phyloP scores from a whole-genome alignment of 1,140 invertebrate genomes.

The Cydia pomonella region DNA sequence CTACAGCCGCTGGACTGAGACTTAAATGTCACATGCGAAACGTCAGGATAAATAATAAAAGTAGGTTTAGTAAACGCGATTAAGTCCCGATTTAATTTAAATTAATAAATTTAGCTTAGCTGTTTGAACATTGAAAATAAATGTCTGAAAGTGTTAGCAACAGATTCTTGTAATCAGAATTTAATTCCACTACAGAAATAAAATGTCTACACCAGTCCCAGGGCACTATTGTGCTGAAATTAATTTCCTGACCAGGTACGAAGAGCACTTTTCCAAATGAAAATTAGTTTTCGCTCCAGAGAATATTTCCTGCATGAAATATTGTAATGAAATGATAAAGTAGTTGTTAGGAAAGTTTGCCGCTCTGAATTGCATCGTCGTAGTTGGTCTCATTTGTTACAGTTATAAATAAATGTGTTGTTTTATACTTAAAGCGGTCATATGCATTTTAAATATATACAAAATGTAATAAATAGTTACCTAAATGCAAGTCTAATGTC shows the following conservation, averaged over 20 bases:
- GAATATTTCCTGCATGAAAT: slow-evolving; percentile 6
- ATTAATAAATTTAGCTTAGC: no score
- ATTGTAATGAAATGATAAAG: slow-evolving; percentile 33
- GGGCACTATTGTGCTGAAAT: slow-evolving; percentile 13
- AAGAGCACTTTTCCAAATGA: slow-evolving; percentile 13
- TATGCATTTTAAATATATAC: no score
- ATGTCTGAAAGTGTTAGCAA: not conserved
- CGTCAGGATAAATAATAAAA: no score
- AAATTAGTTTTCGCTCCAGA: slow-evolving; percentile 22
- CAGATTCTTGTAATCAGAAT: not conserved
- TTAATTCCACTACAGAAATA: not conserved
- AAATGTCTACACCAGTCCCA: slow-evolving; percentile 11
- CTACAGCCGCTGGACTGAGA: no score
- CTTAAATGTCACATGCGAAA: no score
- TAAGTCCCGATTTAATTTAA: no score
- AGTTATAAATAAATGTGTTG: no score
- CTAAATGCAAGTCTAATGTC: no score
- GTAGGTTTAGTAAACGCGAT: no score
- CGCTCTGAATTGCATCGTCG: not conserved
- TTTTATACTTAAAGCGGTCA: no score
- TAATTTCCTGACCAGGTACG: slow-evolving; percentile 22
- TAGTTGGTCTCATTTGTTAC: not conserved
- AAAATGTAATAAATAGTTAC: no score
- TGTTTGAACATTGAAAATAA: not conserved
- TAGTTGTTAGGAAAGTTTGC: slow-evolving; percentile 18